Conservation (phyloP, 2,113 vertebrate species). For the Myrmecophaga tridactyla region DNA sequence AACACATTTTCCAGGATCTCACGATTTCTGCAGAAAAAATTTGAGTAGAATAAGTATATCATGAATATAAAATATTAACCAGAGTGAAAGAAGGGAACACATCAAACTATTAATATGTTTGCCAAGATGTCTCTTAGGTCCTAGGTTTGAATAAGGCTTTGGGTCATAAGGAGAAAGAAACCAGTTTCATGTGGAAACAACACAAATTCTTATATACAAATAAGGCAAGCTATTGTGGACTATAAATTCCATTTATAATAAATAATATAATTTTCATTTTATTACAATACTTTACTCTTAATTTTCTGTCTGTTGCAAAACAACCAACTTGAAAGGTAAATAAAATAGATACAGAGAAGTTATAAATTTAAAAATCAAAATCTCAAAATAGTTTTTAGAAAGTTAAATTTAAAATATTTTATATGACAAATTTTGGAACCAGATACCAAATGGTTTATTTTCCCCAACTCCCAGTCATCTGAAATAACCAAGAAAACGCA, state of each 20-base stretch:
- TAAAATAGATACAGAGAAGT: not conserved
- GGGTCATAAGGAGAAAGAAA: slow-evolving; percentile 23
- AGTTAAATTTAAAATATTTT: slow-evolving; percentile 30
- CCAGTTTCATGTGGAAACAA: not conserved
- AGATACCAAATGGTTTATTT: not conserved
- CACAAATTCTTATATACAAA: slow-evolving; percentile 31
- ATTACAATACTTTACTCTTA: not conserved
- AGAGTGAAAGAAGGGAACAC: not conserved
- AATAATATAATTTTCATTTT: not conserved
- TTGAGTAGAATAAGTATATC: not conserved
- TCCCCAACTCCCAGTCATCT: not conserved
- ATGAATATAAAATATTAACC: slow-evolving; percentile 18
- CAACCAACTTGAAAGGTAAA: not conserved
- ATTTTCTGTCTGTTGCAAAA: slow-evolving; percentile 22
- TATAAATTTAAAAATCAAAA: slow-evolving; percentile 51
- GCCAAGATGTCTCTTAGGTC: not conserved
- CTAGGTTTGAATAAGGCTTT: slow-evolving; percentile 1
- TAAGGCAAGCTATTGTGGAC: not conserved
- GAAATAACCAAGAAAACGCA: not conserved
- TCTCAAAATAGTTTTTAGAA: slow-evolving; percentile 1
- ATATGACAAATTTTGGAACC: not conserved
- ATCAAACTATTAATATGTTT: not conserved
- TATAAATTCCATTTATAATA: not conserved
- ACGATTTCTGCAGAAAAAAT: slow-evolving; percentile 88
- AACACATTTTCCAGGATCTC: slow-evolving; percentile 97